A percentile compares a stretch with the other conserved stretches of the same genome.
Conservation (phyloP, 2,113 vertebrate species). For the Ictalurus punctatus region DNA sequence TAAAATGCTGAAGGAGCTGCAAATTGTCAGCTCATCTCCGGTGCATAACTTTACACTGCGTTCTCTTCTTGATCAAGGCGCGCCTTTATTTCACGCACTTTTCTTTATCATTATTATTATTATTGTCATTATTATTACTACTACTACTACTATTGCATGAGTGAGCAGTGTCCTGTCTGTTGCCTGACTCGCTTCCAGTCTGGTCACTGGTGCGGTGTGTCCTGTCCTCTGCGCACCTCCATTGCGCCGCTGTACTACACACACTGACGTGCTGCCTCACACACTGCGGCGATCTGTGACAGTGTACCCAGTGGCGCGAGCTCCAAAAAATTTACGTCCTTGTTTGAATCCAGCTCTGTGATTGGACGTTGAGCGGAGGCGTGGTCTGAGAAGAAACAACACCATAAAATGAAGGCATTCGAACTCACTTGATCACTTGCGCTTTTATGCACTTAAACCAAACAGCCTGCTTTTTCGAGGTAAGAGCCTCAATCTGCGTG, state of each 20-base stretch:
- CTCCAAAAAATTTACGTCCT: not conserved
- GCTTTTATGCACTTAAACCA: no score
- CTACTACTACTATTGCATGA: not conserved
- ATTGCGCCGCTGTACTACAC: not conserved
- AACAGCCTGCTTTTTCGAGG: not conserved
- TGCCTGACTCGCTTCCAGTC: not conserved
- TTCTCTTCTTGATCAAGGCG: not conserved
- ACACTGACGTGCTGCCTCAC: not conserved
- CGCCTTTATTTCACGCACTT: not conserved
- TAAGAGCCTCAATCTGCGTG: no score
- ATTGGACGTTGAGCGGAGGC: not conserved
- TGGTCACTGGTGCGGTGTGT: not conserved
- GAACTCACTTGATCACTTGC: not conserved
- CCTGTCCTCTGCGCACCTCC: not conserved
- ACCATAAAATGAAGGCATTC: not conserved
- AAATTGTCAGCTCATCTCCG: not conserved
- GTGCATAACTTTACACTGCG: not conserved
- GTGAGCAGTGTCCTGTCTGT: not conserved
- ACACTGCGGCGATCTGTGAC: constrained; percentile 9
- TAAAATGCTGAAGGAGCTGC: not conserved
- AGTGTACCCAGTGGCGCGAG: constrained; percentile 1
- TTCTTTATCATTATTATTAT: no score
- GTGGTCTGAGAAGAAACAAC: not conserved
- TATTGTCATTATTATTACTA: not conserved
- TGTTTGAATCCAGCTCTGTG: not conserved